Percentiles rank a stretch among this genome's conserved stretches.
phyloP scores from a whole-genome alignment of 2,888 invertebrate genomes.

The Capitulum mitella region DNA sequence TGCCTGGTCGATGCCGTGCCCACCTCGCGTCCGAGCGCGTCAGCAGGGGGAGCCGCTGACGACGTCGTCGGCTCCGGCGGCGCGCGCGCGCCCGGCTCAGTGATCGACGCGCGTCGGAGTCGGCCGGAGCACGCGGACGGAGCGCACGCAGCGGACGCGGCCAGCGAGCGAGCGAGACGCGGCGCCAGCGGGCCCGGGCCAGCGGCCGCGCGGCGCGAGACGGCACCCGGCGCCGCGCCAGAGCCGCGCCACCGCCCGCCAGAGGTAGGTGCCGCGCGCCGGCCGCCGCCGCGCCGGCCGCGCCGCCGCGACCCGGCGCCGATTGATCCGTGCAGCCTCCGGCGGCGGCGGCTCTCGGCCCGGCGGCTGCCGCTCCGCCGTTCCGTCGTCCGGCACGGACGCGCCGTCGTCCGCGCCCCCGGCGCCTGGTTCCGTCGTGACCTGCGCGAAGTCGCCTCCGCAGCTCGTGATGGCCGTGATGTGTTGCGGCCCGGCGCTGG shows the following conservation, averaged over 20 bases:
- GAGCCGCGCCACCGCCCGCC: neutral
- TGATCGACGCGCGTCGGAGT: neutral
- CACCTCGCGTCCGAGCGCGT: conserved; percentile 10
- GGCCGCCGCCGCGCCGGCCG: too few species aligned
- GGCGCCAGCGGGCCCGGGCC: neutral
- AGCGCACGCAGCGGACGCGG: neutral
- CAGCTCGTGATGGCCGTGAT: too few species aligned
- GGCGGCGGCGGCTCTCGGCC: too few species aligned
- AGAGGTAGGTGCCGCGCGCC: neutral
- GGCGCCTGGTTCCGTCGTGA: too few species aligned
- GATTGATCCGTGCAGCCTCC: too few species aligned
- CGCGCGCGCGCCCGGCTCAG: neutral
- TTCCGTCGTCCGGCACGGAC: too few species aligned
- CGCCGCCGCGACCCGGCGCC: too few species aligned
- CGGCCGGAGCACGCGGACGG: conserved; percentile 18
- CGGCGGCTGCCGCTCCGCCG: too few species aligned
- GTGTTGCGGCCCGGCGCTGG: too few species aligned
- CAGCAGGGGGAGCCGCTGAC: conserved; percentile 6
- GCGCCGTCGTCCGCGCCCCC: too few species aligned
- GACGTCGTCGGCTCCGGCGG: conserved; percentile 2
- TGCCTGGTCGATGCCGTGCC: conserved; percentile 4
- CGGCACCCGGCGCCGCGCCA: neutral
- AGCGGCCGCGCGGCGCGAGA: neutral
- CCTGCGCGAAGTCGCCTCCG: too few species aligned
- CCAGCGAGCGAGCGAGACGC: neutral